Base-by-base conservation (phyloP, 2,113 vertebrate species). In the Siphamia tubifer region DNA sequence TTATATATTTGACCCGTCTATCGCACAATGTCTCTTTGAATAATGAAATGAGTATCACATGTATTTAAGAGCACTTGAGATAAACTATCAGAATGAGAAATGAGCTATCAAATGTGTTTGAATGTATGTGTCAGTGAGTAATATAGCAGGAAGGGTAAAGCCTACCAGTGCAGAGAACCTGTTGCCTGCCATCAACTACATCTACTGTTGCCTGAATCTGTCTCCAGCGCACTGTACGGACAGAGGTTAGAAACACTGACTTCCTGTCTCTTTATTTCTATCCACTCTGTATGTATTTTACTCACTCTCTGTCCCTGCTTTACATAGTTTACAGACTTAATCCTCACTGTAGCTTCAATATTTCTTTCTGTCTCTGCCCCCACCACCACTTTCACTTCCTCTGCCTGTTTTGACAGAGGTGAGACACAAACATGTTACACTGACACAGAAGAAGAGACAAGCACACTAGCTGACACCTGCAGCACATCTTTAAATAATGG, bases 181-280 rank as follows among this genome's bases (percentile, higher is more conserved):
- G 53, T 91, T 95, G 39, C 95, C 95, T 17, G 95, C 95, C 74
- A 82, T 99, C 79, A 98, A 92, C 86, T 98, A 95, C 86, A 83
- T 99, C 32, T 95, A 98, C 74, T 95, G 94, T 89, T 92, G 83
- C 88, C 93, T 98, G 77, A 90, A 91, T 38, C 90, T 93, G 71
- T 93, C 94, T 49, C 91, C 92, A 13, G 55, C 84, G 32, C 87
- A 85, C 82, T 94, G 94, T 75, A 91, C 92, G 51, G 94, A 94
- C 86, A 94, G 90, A 95, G 96, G 97, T 99, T 70, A 91, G 84
- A 49, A 36, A 44, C 31, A 13, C 13, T 17, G 1, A 19, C 20
- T 38, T 21, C 10, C 20, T 20, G 12, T 42, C 58, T 36, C 40
- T 31, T 32, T 47, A 8, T 36, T 1, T 35, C 32, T 43, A 1